A percentile compares a stretch with the other conserved stretches of the same genome.
These are phyloP conservation scores for Pterocles gutturalis DNA, from an alignment of 2,113 vertebrate genomes.

Conservation along the genomic window DNA sequence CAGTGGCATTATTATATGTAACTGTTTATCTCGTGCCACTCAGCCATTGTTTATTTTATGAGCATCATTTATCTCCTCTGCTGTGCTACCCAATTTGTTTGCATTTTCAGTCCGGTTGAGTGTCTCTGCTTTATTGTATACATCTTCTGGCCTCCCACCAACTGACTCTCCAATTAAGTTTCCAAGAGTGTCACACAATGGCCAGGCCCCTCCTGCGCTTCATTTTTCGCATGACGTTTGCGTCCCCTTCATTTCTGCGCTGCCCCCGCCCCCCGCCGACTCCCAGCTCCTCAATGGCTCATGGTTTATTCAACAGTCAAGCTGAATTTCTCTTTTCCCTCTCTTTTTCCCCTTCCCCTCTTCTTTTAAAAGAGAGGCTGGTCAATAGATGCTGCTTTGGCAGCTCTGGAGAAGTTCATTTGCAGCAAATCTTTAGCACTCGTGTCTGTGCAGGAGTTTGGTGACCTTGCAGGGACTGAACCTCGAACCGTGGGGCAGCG, in stretches of 20 bases:
- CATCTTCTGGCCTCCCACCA: conserved; percentile 53
- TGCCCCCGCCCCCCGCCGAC: conserved; percentile 9
- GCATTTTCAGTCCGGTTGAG: neutral
- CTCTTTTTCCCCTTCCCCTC: neutral
- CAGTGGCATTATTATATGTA: conserved; percentile 29
- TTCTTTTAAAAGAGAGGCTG: neutral
- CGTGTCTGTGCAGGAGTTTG: neutral
- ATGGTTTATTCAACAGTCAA: conserved; percentile 70
- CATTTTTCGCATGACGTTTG: neutral
- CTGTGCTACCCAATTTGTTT: conserved; percentile 57
- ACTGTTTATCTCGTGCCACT: conserved; percentile 35
- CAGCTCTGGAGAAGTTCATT: conserved; percentile 1
- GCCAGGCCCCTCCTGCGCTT: neutral
- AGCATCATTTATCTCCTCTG: conserved; percentile 40
- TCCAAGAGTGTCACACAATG: conserved; percentile 7
- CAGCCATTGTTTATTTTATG: conserved; percentile 41
- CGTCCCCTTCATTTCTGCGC: neutral
- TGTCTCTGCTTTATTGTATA: neutral
- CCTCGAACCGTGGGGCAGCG: accelerated
- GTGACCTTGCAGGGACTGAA: neutral
- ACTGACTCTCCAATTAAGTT: conserved; percentile 18
- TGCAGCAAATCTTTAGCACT: neutral
- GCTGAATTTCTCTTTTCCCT: conserved; percentile 1
- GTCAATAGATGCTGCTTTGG: neutral
- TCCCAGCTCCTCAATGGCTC: conserved; percentile 9